Evolutionary conservation across 2,797 vertebrate species (phyloP), one percentile per base, ranked within the genome.

Genomic region (Catostomus latipinnis): DNA sequence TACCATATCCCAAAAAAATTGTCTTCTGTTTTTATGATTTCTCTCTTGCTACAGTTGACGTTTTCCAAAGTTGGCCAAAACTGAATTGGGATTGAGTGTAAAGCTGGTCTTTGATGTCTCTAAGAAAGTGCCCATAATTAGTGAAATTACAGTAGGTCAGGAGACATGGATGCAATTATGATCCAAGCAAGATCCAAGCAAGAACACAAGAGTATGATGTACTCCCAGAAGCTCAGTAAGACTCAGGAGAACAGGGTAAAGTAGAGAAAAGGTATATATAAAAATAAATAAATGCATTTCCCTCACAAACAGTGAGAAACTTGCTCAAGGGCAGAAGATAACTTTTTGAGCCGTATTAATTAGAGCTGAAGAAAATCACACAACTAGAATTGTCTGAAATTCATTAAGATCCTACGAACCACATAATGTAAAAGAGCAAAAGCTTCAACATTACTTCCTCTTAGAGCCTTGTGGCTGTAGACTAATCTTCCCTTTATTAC

Each of bases 121-220:
- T 67, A 34, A 58, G 58, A 78, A 65, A 57, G 60, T 63, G 60
- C 58, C 12, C 49, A 77, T 86, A 83, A 83, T 82, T 84, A 82
- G 76, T 49, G 34, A 82, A 63, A 80, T 80, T 75, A 4, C 34
- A 34, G 34, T 34, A 71, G 52, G 76, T 73, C 75, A 80, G 71
- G 45, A 76, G 65, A 67, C 68, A 80, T 68, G 46, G 79, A 76
- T 57, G 63, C 12, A 72, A 18, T 18, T 18, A 18, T 18, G 16
- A 18, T 18, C 16, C 16, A 52, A 73, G 73, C 63, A 70, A 18
- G 62, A 53, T 80, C 78, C 79, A 71, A 78, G 69, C 72, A 65
- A 14, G n/a, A 76, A 62, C 57, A 80, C 63, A 72, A 56, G 10
- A 61, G 73, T 43, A 80, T 70, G 54, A 14, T 61, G 22, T 74